A percentile compares a stretch with the other conserved stretches of the same genome.
Evolutionary conservation across 2,888 invertebrate genomes (phyloP).

Genomic region (Nemapogon koenigi): DNA sequence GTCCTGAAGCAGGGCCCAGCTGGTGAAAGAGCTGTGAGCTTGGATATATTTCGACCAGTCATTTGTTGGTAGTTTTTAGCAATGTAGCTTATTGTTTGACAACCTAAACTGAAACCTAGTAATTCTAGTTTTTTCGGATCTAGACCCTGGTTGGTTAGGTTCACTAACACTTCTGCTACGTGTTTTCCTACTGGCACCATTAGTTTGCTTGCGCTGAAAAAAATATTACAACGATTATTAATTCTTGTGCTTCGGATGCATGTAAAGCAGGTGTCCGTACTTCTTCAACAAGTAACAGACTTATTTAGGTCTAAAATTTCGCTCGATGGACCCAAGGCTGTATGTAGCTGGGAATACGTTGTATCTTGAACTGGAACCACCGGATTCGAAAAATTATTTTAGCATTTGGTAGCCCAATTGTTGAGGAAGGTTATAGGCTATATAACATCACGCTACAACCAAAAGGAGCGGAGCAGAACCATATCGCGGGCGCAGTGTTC

Average conservation of each 20-base stretch:
- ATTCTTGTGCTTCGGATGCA: neutral
- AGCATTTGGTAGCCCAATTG: too few species aligned
- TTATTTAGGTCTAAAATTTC: too few species aligned
- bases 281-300: too few species aligned
- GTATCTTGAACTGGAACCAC: too few species aligned
- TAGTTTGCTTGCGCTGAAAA: conserved; percentile 40
- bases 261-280: too few species aligned
- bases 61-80: conserved; percentile 38
- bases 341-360: too few species aligned
- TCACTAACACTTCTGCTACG: conserved; percentile 39
- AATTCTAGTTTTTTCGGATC: conserved; percentile 40
- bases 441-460: too few species aligned
- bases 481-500: too few species aligned
- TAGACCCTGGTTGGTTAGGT: conserved; percentile 35
- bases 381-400: too few species aligned
- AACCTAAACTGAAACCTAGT: conserved; percentile 49
- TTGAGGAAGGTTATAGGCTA: too few species aligned
- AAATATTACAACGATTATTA: neutral
- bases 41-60: conserved; percentile 41
- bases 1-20: conserved; percentile 50
- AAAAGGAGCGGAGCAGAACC: too few species aligned
- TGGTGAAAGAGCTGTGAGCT: conserved; percentile 45
- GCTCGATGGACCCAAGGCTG: too few species aligned
- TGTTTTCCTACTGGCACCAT: conserved; percentile 55
- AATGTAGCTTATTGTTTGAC: conserved; percentile 46